phyloP scores from a whole-genome alignment of 2,888 invertebrate genomes.

The Magallana nippona region DNA sequence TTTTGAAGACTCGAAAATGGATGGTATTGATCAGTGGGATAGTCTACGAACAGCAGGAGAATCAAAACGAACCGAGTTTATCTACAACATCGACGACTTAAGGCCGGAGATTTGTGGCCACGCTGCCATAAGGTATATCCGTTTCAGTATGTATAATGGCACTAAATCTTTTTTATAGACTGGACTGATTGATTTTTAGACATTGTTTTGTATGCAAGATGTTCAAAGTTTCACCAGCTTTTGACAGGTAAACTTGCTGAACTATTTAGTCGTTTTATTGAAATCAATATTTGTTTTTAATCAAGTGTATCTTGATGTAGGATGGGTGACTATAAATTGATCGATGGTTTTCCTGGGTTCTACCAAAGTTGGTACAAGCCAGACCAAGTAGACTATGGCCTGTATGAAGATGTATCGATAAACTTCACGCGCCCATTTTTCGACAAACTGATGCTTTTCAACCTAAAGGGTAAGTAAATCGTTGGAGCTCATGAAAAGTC shows the following conservation, averaged over 20 bases:
- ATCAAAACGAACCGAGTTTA: slow-evolving; percentile 59
- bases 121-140: too few relatives aligned
- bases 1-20: slow-evolving; percentile 53
- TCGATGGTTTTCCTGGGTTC: slow-evolving; percentile 76
- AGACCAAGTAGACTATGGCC: slow-evolving; percentile 41
- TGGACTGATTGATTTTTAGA: too few relatives aligned
- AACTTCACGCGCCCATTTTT: too few relatives aligned
- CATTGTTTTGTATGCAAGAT: too few relatives aligned
- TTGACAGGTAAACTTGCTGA: too few relatives aligned
- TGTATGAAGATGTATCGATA: not conserved
- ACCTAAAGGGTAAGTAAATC: slow-evolving; percentile 39
- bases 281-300: too few relatives aligned
- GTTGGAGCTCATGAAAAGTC: too few relatives aligned
- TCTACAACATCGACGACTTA: slow-evolving; percentile 55
- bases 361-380: slow-evolving; percentile 73
- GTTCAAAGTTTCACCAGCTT: too few relatives aligned
- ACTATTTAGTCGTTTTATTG: too few relatives aligned
- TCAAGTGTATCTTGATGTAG: slow-evolving; percentile 43
- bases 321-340: slow-evolving; percentile 79
- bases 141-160: too few relatives aligned
- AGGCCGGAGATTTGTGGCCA: too few relatives aligned
- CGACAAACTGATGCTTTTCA: not conserved
- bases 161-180: too few relatives aligned
- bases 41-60: slow-evolving; percentile 47
- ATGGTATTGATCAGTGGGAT: slow-evolving; percentile 63